These are phyloP conservation scores for Cavia aperea DNA, from an alignment of 2,113 vertebrate genomes.

Conservation along the genomic window DNA sequence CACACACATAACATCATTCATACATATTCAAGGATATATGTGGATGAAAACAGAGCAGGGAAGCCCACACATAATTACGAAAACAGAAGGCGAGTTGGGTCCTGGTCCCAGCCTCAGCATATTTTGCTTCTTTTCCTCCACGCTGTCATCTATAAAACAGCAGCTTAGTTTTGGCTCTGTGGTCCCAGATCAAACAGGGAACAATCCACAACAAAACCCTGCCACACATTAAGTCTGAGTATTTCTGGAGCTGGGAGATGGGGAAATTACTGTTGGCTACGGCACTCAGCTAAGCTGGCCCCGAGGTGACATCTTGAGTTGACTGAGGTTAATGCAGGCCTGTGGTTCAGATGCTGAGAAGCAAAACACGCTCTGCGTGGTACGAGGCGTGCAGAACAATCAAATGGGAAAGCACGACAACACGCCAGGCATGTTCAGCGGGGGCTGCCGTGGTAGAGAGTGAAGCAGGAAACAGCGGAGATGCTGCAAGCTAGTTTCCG, in stretches of 20 bases:
- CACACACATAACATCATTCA: background rate
- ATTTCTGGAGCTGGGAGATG: background rate
- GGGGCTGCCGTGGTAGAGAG: background rate
- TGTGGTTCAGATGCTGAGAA: background rate
- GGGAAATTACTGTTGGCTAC: background rate
- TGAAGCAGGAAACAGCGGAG: background rate
- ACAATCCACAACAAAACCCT: background rate
- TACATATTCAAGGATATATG: background rate
- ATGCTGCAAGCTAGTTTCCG: background rate
- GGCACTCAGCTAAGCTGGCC: background rate
- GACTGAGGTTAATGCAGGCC: background rate
- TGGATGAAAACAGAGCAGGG: background rate
- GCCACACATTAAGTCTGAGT: background rate
- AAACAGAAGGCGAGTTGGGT: background rate
- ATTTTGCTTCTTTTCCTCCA: background rate
- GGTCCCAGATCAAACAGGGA: background rate
- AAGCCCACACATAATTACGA: background rate
- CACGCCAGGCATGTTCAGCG: background rate
- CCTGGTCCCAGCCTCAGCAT: background rate
- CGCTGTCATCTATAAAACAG: background rate
- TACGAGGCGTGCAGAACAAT: background rate
- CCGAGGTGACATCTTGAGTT: background rate
- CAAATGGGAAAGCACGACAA: background rate
- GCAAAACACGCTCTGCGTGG: background rate
- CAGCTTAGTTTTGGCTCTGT: background rate